Percentiles rank a stretch among this genome's conserved stretches.
These are phyloP conservation scores for Cervus canadensis DNA, from an alignment of 2,113 vertebrate species.

Conservation along the genomic window DNA sequence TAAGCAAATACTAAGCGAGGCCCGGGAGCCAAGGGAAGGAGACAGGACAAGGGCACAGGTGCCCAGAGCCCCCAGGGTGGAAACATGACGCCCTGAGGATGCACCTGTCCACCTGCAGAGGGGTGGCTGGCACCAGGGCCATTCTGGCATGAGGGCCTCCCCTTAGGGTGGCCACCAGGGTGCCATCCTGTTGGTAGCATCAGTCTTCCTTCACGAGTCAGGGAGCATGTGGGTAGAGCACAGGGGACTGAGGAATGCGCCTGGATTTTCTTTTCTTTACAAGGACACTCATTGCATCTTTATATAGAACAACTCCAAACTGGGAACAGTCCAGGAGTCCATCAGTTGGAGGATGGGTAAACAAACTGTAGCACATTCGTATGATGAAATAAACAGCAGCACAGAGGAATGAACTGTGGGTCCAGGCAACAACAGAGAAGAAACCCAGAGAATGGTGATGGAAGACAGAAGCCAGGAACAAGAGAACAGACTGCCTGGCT, in stretches of 20 bases:
- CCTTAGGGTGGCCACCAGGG: fast-evolving
- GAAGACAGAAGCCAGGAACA: too few relatives aligned
- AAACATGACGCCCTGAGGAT: fast-evolving
- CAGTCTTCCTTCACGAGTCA: fast-evolving
- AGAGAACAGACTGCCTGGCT: fast-evolving
- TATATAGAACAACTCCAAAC: background rate
- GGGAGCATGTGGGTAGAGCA: fast-evolving
- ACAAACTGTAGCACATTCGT: fast-evolving
- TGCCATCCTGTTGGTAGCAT: fast-evolving
- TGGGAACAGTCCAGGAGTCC: background rate
- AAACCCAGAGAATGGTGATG: fast-evolving
- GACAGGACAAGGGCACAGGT: background rate
- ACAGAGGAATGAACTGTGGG: fast-evolving
- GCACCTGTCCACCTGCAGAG: background rate
- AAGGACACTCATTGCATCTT: background rate
- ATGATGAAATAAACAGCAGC: fast-evolving
- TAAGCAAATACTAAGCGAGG: background rate
- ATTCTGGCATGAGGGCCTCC: fast-evolving
- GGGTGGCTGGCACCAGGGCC: background rate
- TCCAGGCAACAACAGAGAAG: fast-evolving
- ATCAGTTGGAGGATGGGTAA: background rate
- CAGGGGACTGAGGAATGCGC: too few relatives aligned
- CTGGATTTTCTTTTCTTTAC: too few relatives aligned
- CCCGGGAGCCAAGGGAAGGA: background rate
- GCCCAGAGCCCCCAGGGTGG: background rate